These are phyloP conservation scores for Myathropa florea DNA, from an alignment of 2,888 invertebrate species.

Conservation along the genomic window DNA sequence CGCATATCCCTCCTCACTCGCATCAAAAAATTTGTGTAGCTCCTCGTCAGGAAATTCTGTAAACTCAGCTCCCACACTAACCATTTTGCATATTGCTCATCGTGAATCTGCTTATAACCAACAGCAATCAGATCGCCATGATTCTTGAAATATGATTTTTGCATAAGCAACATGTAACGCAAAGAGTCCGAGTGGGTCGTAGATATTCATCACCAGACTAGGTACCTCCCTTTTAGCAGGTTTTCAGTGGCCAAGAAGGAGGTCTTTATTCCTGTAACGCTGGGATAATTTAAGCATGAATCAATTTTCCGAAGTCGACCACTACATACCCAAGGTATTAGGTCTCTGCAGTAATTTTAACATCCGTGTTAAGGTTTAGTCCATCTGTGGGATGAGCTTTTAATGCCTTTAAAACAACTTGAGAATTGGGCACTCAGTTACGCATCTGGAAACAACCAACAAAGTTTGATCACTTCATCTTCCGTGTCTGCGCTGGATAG, in stretches of 20 bases:
- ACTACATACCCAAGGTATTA: too few species aligned
- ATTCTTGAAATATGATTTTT: background rate
- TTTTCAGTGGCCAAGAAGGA: background rate
- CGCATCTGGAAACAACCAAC: too few species aligned
- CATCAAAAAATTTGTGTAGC: background rate
- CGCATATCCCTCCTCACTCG: background rate
- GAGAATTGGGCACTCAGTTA: constrained; percentile 23
- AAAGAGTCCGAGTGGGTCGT: background rate
- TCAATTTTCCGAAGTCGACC: background rate
- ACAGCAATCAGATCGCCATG: background rate
- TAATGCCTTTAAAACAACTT: constrained; percentile 56
- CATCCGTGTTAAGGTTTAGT: too few species aligned
- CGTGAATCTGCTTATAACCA: too few species aligned
- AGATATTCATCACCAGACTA: background rate
- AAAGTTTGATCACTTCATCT: constrained; percentile 62
- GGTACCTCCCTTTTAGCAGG: constrained; percentile 6
- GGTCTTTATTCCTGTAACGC: background rate
- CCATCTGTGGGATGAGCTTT: too few species aligned
- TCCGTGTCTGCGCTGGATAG: constrained; percentile 65
- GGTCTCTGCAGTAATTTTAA: too few species aligned
- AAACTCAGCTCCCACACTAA: too few species aligned
- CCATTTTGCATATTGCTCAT: too few species aligned
- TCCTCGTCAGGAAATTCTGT: background rate
- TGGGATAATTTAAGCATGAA: constrained; percentile 11
- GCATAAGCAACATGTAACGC: background rate